Conservation (phyloP, 2,888 invertebrate species). For the Polyommatus iphigenia region DNA sequence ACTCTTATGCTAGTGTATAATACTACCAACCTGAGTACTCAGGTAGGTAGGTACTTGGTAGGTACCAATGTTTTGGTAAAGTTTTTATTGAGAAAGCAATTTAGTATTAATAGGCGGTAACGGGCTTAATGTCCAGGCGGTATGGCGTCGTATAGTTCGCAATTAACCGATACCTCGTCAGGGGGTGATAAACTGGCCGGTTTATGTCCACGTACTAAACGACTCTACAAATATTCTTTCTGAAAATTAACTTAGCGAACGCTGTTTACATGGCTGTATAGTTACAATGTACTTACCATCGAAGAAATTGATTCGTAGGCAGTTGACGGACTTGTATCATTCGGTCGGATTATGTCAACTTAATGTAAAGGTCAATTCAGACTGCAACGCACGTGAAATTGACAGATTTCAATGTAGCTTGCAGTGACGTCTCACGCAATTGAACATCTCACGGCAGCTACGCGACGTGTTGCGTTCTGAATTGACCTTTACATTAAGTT, state of each 20-base stretch:
- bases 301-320: neutral
- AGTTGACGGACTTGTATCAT: no score
- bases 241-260: conserved; percentile 12
- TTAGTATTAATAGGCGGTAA: conserved; percentile 22
- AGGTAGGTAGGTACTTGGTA: neutral
- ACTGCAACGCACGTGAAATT: no score
- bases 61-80: neutral
- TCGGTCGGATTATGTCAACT: no score
- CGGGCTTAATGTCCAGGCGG: conserved; percentile 28
- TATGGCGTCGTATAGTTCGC: conserved; percentile 31
- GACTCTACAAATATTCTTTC: conserved; percentile 23
- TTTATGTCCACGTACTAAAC: conserved; percentile 28
- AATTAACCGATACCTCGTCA: conserved; percentile 34
- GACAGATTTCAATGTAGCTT: no score
- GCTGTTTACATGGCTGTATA: neutral
- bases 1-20: no score
- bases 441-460: no score
- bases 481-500: no score
- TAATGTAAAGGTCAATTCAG: no score
- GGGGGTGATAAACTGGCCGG: conserved; percentile 28
- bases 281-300: neutral
- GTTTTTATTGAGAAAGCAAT: conserved; percentile 23
- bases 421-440: no score
- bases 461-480: no score
- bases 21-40: no score